Percentiles rank a stretch among this genome's conserved stretches.
Conservation (phyloP, 2,113 vertebrate genomes). For the Lates calcarifer region DNA sequence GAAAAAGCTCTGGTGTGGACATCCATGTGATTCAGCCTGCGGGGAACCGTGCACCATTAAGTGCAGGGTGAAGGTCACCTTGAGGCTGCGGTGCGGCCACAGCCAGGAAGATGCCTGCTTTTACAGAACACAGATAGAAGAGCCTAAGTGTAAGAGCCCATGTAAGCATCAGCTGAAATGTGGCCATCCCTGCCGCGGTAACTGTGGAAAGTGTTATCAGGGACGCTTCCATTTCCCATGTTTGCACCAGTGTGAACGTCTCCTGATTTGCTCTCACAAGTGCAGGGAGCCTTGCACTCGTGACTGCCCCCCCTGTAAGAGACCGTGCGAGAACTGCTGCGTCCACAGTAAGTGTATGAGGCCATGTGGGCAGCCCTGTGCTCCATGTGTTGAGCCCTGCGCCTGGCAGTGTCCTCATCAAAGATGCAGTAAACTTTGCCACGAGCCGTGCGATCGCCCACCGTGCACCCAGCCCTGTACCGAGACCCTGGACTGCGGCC, state of each 20-base stretch:
- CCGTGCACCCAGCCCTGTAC: constrained; percentile 88
- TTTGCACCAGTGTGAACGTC: constrained; percentile 78
- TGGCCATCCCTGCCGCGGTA: constrained; percentile 89
- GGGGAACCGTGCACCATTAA: constrained; percentile 81
- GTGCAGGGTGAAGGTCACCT: constrained; percentile 81
- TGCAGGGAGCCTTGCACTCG: constrained; percentile 88
- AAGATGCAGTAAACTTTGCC: constrained; percentile 89
- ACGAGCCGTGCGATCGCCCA: constrained; percentile 90
- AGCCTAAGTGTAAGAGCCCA: constrained; percentile 71
- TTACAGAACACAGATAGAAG: not conserved
- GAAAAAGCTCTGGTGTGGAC: constrained; percentile 86
- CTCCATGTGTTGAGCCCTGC: constrained; percentile 90
- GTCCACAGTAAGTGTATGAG: constrained; percentile 91
- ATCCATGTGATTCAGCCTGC: constrained; percentile 85
- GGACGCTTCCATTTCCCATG: constrained; percentile 90
- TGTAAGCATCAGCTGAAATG: constrained; percentile 86
- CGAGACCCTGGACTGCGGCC: constrained; percentile 86
- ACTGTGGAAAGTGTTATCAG: constrained; percentile 87
- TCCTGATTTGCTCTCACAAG: constrained; percentile 91
- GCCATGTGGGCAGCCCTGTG: constrained; percentile 88
- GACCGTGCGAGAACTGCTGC: constrained; percentile 89
- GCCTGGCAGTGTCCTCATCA: constrained; percentile 90
- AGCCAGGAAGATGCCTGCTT: constrained; percentile 83
- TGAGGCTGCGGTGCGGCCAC: constrained; percentile 88
- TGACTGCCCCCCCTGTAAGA: constrained; percentile 88